Evolutionary conservation across 2,888 invertebrate genomes (phyloP), one percentile per base, ranked within the genome.

Genomic region (Mermis nigrescens): DNA sequence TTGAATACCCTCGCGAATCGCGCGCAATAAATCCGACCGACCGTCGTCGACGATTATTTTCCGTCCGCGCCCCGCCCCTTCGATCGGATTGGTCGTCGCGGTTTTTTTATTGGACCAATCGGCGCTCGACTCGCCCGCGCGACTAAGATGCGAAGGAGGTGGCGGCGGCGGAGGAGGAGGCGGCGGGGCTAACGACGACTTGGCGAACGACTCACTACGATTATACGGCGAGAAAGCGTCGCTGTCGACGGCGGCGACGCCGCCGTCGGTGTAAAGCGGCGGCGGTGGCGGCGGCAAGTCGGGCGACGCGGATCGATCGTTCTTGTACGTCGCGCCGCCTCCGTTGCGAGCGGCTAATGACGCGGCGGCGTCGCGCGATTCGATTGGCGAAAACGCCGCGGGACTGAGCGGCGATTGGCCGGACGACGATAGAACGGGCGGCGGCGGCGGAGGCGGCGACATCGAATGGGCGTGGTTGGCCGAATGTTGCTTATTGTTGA

Each of bases 231-330:
- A 2, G 4, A 32, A 27, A 3, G 27, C 46, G 19, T n/a, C 12
- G 53, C 7, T 26, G 28, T 27, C 22, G 22, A 55, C 55, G 4
- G 24, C 51, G 12, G 7, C 26, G 51, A n/a, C 51, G n/a, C 7
- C n/a, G 15, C 24, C 51, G 26, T 12, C 32, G 19, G 53, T 4
- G 46, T 28, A 24, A 27, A 66, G 61, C 3, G 64, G 61, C 1
- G 68, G 66, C 2, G 68, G 68, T 2, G 69, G 69, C 19, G 69
- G 68, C 2, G 69, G 69, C 45, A 68, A 64, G 31, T 68, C 65
- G 26, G 66, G 66, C 46, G 28, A 38, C 15, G 19, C 46, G 2
- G 60, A 38, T 38, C 38, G 38, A 19, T 7, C 38, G 38, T 7
- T n/a, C 24, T 38, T n/a, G 12, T 46, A 19, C n/a, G 32, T 38